These are phyloP conservation scores for Monarcha castaneiventris DNA, from an alignment of 2,113 vertebrate genomes.

Conservation along the genomic window DNA sequence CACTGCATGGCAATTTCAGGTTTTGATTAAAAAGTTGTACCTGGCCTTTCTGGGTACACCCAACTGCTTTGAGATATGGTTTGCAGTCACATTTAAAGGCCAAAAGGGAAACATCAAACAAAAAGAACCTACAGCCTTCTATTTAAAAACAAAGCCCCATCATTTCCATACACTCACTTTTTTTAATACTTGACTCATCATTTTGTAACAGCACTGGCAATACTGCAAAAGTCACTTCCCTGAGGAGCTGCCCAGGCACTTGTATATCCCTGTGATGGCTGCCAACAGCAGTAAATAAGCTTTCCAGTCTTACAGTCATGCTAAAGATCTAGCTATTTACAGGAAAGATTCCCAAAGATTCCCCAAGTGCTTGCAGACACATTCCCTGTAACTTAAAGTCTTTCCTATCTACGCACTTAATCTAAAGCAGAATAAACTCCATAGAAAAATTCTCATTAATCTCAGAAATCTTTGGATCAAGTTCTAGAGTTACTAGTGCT, in stretches of 20 bases:
- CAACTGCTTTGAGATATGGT: not conserved
- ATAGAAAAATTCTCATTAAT: not conserved
- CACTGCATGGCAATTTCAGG: not conserved
- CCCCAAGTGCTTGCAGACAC: not conserved
- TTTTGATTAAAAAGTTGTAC: not conserved
- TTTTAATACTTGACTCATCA: not conserved
- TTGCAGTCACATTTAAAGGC: not conserved
- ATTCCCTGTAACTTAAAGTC: not conserved
- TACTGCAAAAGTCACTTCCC: not conserved
- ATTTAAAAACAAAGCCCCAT: not conserved
- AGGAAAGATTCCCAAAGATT: not conserved
- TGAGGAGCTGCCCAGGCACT: not conserved
- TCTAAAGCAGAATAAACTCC: not conserved
- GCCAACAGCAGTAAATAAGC: constrained; percentile 14
- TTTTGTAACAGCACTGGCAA: not conserved
- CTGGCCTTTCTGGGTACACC: not conserved
- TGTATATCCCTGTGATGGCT: not conserved
- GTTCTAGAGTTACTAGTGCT: not conserved
- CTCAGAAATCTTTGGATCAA: not conserved
- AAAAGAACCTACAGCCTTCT: not conserved
- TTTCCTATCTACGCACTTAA: not conserved
- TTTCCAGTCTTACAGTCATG: not conserved
- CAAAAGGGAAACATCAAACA: not conserved
- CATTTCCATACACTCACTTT: not conserved
- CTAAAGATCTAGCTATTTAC: not conserved